phyloP scores from a whole-genome alignment of 2,113 vertebrate species.

The Bettongia penicillata region DNA sequence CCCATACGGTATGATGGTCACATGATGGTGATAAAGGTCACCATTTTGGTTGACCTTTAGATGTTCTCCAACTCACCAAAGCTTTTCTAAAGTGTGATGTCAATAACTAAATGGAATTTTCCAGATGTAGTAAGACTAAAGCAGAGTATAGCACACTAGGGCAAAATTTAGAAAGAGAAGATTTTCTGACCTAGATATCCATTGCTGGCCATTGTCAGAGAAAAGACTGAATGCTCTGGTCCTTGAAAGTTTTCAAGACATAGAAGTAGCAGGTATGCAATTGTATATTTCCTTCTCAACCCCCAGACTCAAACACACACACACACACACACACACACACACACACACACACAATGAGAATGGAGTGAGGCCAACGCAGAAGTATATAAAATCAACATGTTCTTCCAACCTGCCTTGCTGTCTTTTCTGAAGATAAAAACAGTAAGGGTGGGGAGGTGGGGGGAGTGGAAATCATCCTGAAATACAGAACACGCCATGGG shows the following conservation, averaged over 20 bases:
- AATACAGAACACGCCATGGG: not conserved
- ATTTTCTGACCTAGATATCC: not conserved
- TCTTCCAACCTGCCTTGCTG: not conserved
- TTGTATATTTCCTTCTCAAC: slow-evolving; percentile 1
- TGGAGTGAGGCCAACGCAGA: not conserved
- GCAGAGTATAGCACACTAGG: not conserved
- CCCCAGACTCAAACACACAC: not conserved
- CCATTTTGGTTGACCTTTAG: not conserved
- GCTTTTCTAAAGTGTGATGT: not conserved
- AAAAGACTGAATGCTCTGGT: not conserved
- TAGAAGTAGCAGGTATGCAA: not conserved
- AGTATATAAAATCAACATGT: not conserved
- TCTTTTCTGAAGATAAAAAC: slow-evolving; percentile 17
- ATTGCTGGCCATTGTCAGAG: not conserved
- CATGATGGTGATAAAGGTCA: not conserved
- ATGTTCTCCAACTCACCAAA: not conserved
- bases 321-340: not conserved
- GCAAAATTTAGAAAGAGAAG: not conserved
- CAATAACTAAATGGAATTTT: not conserved
- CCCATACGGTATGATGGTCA: not conserved
- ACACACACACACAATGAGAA: not conserved
- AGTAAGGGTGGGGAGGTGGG: accelerated
- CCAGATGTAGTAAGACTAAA: not conserved
- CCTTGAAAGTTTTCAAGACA: slow-evolving; percentile 20
- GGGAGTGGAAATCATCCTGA: not conserved